Evolutionary conservation across 2,888 invertebrate species (phyloP).

Genomic region (Stenoptilia bipunctidactyla): DNA sequence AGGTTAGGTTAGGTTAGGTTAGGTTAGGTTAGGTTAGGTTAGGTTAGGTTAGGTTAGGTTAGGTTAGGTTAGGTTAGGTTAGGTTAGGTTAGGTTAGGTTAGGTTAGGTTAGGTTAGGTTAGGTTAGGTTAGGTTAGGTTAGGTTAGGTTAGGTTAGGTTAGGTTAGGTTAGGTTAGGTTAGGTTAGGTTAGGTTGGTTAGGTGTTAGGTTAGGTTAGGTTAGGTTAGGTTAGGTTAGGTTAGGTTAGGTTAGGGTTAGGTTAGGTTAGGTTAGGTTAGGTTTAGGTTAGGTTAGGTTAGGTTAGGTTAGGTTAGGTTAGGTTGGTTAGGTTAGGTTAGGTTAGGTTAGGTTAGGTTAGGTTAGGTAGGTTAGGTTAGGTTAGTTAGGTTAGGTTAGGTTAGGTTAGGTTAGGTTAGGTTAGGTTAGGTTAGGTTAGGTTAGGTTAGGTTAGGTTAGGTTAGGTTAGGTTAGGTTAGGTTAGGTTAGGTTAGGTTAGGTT

Average conservation of each 20-base stretch:
- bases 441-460: slow-evolving; percentile 19
- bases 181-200: slow-evolving; percentile 9
- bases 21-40: slow-evolving; percentile 13
- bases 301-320: slow-evolving; percentile 13
- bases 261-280: slow-evolving; percentile 15
- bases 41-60: slow-evolving; percentile 12
- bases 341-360: slow-evolving; percentile 11
- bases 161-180: slow-evolving; percentile 10
- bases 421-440: slow-evolving; percentile 6
- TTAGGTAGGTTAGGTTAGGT: too few species aligned
- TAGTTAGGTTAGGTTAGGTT: slow-evolving; percentile 7
- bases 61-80: slow-evolving; percentile 6
- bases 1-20: slow-evolving; percentile 10
- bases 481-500: slow-evolving; percentile 12
- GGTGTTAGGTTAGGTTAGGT: slow-evolving; percentile 8
- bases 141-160: slow-evolving; percentile 10
- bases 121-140: slow-evolving; percentile 13
- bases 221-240: slow-evolving; percentile 9
- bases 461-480: slow-evolving; percentile 13
- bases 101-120: slow-evolving; percentile 12
- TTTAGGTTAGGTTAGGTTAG: slow-evolving; percentile 14
- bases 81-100: slow-evolving; percentile 6
- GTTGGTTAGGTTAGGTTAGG: slow-evolving; percentile 14
- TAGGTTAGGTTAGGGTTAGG: slow-evolving; percentile 13
- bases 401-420: slow-evolving; percentile 15